Percentiles rank a stretch among this genome's conserved stretches.
These are phyloP conservation scores for Fukomys damarensis DNA, from an alignment of 2,113 vertebrate genomes.

Conservation along the genomic window DNA sequence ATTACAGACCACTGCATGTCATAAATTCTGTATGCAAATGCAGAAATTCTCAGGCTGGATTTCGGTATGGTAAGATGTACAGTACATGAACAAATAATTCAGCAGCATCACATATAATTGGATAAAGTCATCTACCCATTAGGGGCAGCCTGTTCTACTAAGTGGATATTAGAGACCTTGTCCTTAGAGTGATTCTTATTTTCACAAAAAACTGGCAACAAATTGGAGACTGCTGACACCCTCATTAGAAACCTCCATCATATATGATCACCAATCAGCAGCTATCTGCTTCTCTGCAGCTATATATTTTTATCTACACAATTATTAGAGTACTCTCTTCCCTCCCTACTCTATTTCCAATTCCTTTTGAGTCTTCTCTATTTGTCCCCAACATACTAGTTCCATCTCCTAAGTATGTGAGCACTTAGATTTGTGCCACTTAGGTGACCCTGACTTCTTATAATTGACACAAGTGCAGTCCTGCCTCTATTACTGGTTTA, in stretches of 20 bases:
- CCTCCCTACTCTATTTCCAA: neutral
- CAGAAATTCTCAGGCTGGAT: neutral
- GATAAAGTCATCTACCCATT: neutral
- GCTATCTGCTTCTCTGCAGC: neutral
- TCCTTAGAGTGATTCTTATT: neutral
- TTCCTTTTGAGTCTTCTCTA: neutral
- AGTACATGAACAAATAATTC: neutral
- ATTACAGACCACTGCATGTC: neutral
- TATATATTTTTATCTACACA: neutral
- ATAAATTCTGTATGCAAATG: neutral
- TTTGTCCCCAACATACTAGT: neutral
- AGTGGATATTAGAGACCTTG: neutral
- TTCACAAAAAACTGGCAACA: neutral
- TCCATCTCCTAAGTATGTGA: neutral
- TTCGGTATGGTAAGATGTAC: neutral
- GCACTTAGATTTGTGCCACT: neutral
- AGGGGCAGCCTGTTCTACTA: neutral
- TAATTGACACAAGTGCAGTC: neutral
- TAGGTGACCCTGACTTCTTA: neutral
- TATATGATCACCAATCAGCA: neutral
- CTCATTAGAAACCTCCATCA: fast-evolving
- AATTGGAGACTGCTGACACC: neutral
- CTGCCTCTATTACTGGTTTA: neutral
- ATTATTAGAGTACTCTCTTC: neutral
- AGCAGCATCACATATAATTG: neutral